These are phyloP conservation scores for Zaprionus taronus DNA, from an alignment of 1,140 invertebrate species.

Conservation along the genomic window DNA sequence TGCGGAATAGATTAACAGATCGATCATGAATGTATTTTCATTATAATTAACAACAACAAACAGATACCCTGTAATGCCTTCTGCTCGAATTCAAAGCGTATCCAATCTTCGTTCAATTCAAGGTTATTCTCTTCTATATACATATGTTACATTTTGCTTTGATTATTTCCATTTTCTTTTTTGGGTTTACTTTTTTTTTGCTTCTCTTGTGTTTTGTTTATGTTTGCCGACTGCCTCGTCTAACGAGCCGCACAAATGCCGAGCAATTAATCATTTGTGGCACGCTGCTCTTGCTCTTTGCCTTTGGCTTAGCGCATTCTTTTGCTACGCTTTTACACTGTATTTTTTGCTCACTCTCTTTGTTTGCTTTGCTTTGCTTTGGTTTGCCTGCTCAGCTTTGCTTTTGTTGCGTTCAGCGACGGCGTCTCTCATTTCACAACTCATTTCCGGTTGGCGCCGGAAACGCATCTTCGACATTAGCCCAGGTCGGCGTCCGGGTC, in stretches of 20 bases:
- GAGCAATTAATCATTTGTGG: conserved; percentile 58
- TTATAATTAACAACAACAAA: not conserved
- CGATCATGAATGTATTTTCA: too few relatives aligned
- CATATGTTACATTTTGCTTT: conserved; percentile 7
- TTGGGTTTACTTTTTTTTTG: not conserved
- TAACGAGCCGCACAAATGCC: conserved; percentile 58
- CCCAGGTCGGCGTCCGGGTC: conserved; percentile 35
- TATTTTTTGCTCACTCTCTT: not conserved
- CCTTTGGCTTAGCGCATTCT: conserved; percentile 7
- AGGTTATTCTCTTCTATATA: not conserved
- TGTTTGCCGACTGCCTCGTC: conserved; percentile 33
- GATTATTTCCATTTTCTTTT: conserved; percentile 5
- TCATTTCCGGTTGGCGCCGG: conserved; percentile 56
- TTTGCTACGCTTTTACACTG: not conserved
- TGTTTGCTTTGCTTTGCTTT: conserved; percentile 20
- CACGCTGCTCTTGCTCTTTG: conserved; percentile 12
- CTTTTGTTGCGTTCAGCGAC: conserved; percentile 2
- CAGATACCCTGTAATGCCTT: not conserved
- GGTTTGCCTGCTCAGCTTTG: conserved; percentile 4
- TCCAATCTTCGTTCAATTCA: not conserved
- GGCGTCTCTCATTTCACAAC: conserved; percentile 50
- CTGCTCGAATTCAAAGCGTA: not conserved
- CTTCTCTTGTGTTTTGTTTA: conserved; percentile 32
- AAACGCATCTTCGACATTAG: conserved; percentile 62
- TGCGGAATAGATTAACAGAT: too few relatives aligned